Percentiles rank a stretch among this genome's conserved stretches.
Evolutionary conservation across 2,888 invertebrate genomes (phyloP).

Genomic region (Tricholauxania praeusta): DNA sequence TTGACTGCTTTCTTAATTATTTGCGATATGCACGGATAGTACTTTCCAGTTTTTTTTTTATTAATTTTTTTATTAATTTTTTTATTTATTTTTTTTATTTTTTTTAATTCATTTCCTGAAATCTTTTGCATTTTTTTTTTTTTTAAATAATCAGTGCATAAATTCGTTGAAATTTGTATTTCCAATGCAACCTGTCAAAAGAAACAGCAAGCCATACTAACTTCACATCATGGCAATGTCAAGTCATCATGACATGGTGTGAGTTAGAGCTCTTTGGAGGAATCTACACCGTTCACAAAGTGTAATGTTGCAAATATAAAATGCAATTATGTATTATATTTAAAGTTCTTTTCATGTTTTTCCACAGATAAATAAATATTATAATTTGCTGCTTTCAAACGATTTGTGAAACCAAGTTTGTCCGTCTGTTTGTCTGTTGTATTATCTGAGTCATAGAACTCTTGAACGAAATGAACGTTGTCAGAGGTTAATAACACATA

Average conservation of each 20-base stretch:
- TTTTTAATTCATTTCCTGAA: too few relatives aligned
- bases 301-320: background rate
- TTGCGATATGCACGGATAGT: too few relatives aligned
- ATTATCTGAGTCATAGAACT: background rate
- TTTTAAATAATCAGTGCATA: conserved; percentile 10
- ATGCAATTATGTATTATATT: conserved; percentile 3
- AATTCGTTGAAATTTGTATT: conserved; percentile 7
- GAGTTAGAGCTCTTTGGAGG: too few relatives aligned
- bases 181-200: background rate
- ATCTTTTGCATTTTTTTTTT: too few relatives aligned
- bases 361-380: background rate
- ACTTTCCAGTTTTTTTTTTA: too few relatives aligned
- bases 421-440: background rate
- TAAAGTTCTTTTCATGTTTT: conserved; percentile 7
- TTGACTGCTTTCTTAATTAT: too few relatives aligned
- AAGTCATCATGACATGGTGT: too few relatives aligned
- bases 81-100: too few relatives aligned
- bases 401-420: conserved; percentile 16
- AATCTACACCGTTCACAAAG: too few relatives aligned
- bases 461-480: background rate
- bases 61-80: too few relatives aligned
- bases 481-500: conserved; percentile 24
- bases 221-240: too few relatives aligned
- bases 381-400: conserved; percentile 17
- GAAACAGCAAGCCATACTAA: too few relatives aligned